phyloP scores from a whole-genome alignment of 2,113 vertebrate genomes.

The Nerophis ophidion region DNA sequence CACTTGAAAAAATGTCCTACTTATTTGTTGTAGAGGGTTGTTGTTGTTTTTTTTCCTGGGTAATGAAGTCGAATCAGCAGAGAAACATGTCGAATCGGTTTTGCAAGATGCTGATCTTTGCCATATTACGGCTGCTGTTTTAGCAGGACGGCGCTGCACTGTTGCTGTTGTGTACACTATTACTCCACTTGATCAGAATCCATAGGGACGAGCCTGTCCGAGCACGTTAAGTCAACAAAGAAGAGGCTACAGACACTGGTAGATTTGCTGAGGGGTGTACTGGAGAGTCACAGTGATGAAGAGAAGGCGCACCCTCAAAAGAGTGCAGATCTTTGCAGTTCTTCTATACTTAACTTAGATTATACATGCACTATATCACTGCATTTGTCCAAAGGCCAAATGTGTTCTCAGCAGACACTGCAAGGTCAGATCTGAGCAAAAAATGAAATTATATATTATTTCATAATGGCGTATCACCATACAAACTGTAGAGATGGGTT shows the following conservation, averaged over 20 bases:
- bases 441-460: no score
- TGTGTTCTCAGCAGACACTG: no score
- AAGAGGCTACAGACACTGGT: conserved; percentile 49
- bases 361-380: not conserved
- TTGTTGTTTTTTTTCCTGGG: not conserved
- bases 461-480: no score
- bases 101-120: conserved; percentile 49
- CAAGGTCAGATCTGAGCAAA: no score
- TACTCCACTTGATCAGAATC: conserved; percentile 65
- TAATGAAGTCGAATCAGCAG: conserved; percentile 40
- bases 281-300: conserved; percentile 32
- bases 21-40: not conserved
- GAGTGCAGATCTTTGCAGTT: conserved; percentile 5
- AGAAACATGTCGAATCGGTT: conserved; percentile 50
- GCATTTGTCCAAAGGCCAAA: no score
- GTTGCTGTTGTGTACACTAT: conserved; percentile 61
- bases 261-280: conserved; percentile 52
- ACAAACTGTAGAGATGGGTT: no score
- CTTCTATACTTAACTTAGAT: not conserved
- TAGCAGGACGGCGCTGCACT: conserved; percentile 41
- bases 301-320: conserved; percentile 2
- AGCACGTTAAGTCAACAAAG: conserved; percentile 54
- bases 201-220: conserved; percentile 65
- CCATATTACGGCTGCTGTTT: conserved; percentile 55
- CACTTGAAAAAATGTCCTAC: not conserved